These are phyloP conservation scores for Mormoops blainvillei DNA, from an alignment of 2,113 vertebrate genomes.

Conservation along the genomic window DNA sequence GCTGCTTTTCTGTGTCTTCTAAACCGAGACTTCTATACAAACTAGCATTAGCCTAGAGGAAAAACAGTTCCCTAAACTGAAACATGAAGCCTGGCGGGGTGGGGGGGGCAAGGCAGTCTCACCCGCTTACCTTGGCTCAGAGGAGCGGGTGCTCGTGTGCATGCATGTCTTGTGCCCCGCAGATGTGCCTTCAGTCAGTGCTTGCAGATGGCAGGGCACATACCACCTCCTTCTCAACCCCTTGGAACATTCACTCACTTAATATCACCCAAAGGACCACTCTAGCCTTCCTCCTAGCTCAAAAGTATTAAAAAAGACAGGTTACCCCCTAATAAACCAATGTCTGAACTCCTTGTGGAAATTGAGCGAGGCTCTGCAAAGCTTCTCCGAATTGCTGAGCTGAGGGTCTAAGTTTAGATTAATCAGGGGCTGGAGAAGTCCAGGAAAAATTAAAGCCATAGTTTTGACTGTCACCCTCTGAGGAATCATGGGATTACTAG, in stretches of 20 bases:
- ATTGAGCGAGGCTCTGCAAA: not conserved
- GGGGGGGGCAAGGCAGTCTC: not conserved
- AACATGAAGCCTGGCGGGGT: not conserved
- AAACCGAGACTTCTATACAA: not conserved
- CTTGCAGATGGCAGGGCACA: not conserved
- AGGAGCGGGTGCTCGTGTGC: not conserved
- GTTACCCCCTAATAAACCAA: not conserved
- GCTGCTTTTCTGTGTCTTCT: not conserved
- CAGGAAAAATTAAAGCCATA: not conserved
- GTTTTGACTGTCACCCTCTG: not conserved
- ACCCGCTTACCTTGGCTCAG: not conserved
- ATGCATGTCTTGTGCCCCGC: rapidly evolving
- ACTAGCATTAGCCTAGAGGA: not conserved
- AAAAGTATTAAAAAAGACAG: not conserved
- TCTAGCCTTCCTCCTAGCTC: not conserved
- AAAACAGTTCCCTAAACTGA: not conserved
- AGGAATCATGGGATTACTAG: slow-evolving; percentile 54
- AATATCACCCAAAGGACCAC: not conserved
- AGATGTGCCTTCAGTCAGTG: not conserved
- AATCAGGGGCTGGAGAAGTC: not conserved
- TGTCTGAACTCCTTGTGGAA: not conserved
- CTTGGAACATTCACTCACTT: not conserved
- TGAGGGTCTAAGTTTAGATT: too few species aligned
- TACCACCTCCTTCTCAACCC: not conserved
- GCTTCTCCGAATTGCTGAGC: not conserved